phyloP scores from a whole-genome alignment of 2,797 vertebrate species.

The Knipowitschia caucasica region DNA sequence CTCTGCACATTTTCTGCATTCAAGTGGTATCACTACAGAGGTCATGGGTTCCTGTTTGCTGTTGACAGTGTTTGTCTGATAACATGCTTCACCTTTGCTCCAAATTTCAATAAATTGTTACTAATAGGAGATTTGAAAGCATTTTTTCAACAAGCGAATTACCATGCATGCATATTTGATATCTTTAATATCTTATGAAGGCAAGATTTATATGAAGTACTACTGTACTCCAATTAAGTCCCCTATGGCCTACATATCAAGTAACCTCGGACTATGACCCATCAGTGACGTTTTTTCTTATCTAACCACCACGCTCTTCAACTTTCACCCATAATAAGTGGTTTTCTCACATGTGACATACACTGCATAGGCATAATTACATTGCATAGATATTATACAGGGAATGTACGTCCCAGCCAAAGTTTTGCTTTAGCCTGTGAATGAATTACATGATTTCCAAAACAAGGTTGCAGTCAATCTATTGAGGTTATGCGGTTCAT shows the following conservation, averaged over 20 bases:
- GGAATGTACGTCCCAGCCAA: no score
- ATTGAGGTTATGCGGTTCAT: no score
- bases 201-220: constrained; percentile 1
- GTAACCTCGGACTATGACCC: constrained; percentile 63
- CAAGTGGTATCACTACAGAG: no score
- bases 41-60: no score
- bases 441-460: no score
- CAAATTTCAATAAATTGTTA: background rate
- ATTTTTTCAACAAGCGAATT: no score
- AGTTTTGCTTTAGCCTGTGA: no score
- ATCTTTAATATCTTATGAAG: no score
- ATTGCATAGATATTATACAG: no score
- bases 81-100: background rate
- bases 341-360: constrained; percentile 14
- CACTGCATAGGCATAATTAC: constrained; percentile 7
- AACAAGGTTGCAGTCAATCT: no score
- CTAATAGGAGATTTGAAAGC: background rate
- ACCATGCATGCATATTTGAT: background rate
- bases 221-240: constrained; percentile 51
- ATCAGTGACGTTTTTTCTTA: constrained; percentile 50
- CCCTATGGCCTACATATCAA: constrained; percentile 58
- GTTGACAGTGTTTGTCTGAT: constrained; percentile 2
- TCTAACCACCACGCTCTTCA: constrained; percentile 48
- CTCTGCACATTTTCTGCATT: no score
- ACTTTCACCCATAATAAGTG: constrained; percentile 63